These are phyloP conservation scores for Rhinoderma darwinii DNA, from an alignment of 2,113 vertebrate genomes.

Conservation along the genomic window DNA sequence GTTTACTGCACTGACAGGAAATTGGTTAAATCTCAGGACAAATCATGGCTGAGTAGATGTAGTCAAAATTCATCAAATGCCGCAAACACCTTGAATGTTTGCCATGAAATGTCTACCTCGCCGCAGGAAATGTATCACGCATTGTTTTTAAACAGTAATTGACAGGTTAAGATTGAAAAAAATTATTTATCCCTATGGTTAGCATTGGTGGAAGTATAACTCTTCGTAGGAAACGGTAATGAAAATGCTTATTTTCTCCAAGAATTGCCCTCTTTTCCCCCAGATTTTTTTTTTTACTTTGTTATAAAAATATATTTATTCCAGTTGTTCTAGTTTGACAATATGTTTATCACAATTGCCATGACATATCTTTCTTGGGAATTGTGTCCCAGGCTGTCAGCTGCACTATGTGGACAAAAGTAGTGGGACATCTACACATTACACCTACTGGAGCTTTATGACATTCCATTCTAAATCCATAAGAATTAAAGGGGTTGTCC, in stretches of 20 bases:
- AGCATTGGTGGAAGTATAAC: neutral
- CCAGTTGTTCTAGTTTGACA: neutral
- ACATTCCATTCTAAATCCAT: too few relatives aligned
- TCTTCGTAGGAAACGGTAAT: neutral
- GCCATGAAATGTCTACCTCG: neutral
- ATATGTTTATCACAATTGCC: too few relatives aligned
- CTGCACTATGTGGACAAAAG: too few relatives aligned
- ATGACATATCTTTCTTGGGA: too few relatives aligned
- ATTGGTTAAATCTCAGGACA: slow-evolving; percentile 41
- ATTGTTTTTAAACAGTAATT: neutral
- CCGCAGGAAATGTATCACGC: neutral
- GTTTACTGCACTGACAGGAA: slow-evolving; percentile 37
- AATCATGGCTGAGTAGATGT: slow-evolving; percentile 14
- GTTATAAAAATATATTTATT: neutral
- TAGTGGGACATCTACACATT: too few relatives aligned
- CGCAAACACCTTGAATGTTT: neutral
- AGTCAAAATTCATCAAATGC: slow-evolving; percentile 31
- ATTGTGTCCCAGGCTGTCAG: too few relatives aligned
- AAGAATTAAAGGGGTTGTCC: too few relatives aligned
- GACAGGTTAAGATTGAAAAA: neutral
- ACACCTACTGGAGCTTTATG: too few relatives aligned
- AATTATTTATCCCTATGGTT: neutral
- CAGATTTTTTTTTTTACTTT: neutral
- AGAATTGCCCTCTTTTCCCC: neutral
- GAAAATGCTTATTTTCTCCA: neutral